Evolutionary conservation across 2,113 vertebrate genomes (phyloP).

Genomic region (Microtus pennsylvanicus): DNA sequence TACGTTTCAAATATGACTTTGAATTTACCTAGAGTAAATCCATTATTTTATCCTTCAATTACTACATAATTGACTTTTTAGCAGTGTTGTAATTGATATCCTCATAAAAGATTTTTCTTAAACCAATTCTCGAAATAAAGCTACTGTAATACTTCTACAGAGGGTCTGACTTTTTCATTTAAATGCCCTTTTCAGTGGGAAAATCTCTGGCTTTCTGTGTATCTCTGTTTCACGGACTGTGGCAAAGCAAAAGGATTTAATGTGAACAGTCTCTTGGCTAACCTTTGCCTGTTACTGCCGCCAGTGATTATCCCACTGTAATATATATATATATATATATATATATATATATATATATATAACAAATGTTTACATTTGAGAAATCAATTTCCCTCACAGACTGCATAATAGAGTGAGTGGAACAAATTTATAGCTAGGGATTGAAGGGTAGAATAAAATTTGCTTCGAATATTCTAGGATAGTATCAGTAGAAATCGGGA

Average conservation of each 20-base stretch:
- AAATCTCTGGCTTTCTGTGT: constrained; percentile 62
- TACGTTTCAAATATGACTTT: constrained; percentile 77
- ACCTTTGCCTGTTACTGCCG: constrained; percentile 57
- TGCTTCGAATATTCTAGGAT: constrained; percentile 36
- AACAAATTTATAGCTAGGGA: constrained; percentile 19
- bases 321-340: constrained; percentile 60
- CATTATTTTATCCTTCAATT: constrained; percentile 81
- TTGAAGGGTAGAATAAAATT: constrained; percentile 24
- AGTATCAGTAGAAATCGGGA: constrained; percentile 70
- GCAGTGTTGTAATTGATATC: constrained; percentile 73
- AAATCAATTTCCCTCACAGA: constrained; percentile 46
- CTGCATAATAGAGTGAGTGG: background rate
- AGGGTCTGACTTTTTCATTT: constrained; percentile 66
- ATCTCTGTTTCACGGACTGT: constrained; percentile 44
- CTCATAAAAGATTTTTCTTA: constrained; percentile 77
- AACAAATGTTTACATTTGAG: constrained; percentile 49
- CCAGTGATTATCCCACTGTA: constrained; percentile 52
- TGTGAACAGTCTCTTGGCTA: constrained; percentile 64
- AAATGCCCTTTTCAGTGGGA: constrained; percentile 58
- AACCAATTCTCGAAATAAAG: constrained; percentile 74
- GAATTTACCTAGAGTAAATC: constrained; percentile 78
- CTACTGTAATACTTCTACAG: constrained; percentile 42
- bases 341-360: background rate
- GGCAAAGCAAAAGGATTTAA: constrained; percentile 66
- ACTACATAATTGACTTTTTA: constrained; percentile 81